A percentile compares a stretch with the other conserved stretches of the same genome.
Conservation (phyloP, 1,140 invertebrate species). For the Carposina sasakii region DNA sequence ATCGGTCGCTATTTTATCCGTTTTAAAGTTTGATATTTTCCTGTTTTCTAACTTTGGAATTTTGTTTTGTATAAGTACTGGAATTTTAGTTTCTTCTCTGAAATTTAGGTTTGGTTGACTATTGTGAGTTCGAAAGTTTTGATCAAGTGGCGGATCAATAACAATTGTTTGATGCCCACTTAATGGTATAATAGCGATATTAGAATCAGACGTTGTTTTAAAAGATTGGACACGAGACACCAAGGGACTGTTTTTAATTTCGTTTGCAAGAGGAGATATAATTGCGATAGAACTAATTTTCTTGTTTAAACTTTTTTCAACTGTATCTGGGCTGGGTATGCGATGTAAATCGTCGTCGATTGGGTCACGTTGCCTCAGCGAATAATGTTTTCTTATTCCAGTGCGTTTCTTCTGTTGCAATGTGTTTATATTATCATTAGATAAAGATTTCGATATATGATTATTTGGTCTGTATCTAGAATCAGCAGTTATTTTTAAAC, state of each 20-base stretch:
- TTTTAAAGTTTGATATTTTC: no score
- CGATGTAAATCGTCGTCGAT: constrained; percentile 42
- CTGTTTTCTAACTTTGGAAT: constrained; percentile 11
- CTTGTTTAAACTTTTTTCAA: constrained; percentile 40
- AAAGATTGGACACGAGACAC: constrained; percentile 63
- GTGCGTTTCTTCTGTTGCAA: constrained; percentile 33
- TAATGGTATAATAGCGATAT: constrained; percentile 63
- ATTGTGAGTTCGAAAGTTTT: constrained; percentile 22
- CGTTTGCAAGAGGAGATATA: constrained; percentile 35
- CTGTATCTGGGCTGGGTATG: constrained; percentile 49
- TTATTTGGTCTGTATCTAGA: constrained; percentile 39
- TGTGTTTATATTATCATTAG: constrained; percentile 57
- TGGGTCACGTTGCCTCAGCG: constrained; percentile 65
- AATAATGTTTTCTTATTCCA: constrained; percentile 68
- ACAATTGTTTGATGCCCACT: constrained; percentile 72
- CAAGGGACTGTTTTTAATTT: constrained; percentile 44
- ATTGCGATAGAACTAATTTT: constrained; percentile 11
- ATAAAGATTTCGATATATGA: constrained; percentile 51
- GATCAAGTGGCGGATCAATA: constrained; percentile 58
- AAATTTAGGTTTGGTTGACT: constrained; percentile 2
- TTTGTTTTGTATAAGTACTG: background rate
- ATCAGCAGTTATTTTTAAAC: constrained; percentile 43
- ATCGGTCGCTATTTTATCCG: background rate
- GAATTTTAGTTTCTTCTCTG: constrained; percentile 11
- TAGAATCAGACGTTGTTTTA: constrained; percentile 58